phyloP scores from a whole-genome alignment of 2,113 vertebrate species.

The Ciconia maguari region DNA sequence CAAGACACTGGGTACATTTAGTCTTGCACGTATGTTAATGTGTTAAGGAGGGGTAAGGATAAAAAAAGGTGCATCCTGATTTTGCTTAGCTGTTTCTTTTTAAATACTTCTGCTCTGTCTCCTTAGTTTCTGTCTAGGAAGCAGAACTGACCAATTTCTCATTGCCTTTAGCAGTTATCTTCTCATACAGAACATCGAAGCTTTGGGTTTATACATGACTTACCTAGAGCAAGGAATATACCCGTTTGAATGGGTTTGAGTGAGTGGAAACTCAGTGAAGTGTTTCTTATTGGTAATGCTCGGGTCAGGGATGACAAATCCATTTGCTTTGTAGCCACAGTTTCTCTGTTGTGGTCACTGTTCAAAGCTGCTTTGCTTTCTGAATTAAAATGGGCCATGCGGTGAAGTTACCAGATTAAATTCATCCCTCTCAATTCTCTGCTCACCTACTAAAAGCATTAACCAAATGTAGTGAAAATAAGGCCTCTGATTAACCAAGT shows the following conservation, averaged over 20 bases:
- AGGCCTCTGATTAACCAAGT: background rate
- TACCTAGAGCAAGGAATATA: background rate
- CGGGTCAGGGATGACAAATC: background rate
- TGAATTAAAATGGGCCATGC: background rate
- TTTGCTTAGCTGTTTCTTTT: background rate
- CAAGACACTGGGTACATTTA: background rate
- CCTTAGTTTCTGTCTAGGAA: background rate
- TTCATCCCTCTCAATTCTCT: background rate
- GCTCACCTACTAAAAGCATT: background rate
- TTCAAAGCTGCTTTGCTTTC: background rate
- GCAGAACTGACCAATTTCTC: background rate
- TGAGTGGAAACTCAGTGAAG: background rate
- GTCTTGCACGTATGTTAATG: background rate
- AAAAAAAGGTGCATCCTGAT: background rate
- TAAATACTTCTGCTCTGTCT: background rate
- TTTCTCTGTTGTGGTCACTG: background rate
- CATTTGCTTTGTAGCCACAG: background rate
- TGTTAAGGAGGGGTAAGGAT: background rate
- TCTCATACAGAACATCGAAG: background rate
- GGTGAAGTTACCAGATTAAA: background rate
- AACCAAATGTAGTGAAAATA: background rate
- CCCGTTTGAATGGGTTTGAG: background rate
- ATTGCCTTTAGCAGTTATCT: background rate
- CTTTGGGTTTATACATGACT: background rate
- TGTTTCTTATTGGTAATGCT: background rate